Evolutionary conservation across 2,888 invertebrate species (phyloP), one percentile per base, ranked within the genome.

Genomic region (Athalia rosae): DNA sequence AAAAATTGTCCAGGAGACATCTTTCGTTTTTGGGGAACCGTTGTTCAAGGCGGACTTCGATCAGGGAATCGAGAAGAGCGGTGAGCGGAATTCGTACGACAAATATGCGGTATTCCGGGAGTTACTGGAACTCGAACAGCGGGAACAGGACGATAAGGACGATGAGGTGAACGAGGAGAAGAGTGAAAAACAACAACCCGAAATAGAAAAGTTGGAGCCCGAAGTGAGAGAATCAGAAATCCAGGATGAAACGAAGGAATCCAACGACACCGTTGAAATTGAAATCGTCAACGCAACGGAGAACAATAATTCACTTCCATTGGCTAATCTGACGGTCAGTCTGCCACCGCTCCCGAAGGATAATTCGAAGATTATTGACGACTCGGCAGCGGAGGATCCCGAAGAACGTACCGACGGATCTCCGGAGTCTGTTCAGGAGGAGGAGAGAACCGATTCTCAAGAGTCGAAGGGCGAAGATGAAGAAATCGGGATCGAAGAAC

Each of bases 51-150:
- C 94, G 0, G 94, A 93, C 84, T 95, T 94, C 84, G 94, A 93
- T 61, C 92, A 93, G 61, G 87, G 87, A n/a, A 81, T 85, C 0
- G 81, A 87, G 15, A 79, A 81, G 77, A 90, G 91, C 86, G 28
- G 28, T 28, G 90, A 91, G 0, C 92, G 93, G 79, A 90, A 93
- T 0, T 89, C 93, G 0, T 95, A 94, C 85, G 97, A 97, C 87
- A 93, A 96, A 83, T 97, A 97, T 88, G 97, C 97, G 0, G 97
- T 95, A 0, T 97, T 97, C 85, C 92, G 97, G 80, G 97, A 97
- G 90, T 86, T 94, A 61, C 93, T 96, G 82, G 95, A 96, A 82
- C 94, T 96, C 84, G 95, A 95, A 87, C 77, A 79, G 63, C 83
- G 85, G 48, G 80, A 74, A 9, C 61, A 74, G 28, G 80, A 89